Base-by-base conservation (phyloP, 2,888 invertebrate genomes). In the Monopis laevigella region DNA sequence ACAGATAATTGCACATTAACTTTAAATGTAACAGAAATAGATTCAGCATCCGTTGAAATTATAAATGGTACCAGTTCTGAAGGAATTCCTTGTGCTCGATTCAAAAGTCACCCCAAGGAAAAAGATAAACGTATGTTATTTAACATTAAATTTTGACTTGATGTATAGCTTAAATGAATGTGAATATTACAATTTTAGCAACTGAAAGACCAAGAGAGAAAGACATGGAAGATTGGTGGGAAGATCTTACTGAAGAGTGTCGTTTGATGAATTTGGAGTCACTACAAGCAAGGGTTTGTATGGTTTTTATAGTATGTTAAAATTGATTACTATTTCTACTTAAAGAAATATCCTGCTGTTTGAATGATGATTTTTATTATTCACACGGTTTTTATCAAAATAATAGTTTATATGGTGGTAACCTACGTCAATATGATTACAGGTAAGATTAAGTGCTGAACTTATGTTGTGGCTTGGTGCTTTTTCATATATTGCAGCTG, bases 401-500 rank as follows among this genome's bases (percentile, higher is more conserved):
- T n/a, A n/a, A n/a, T n/a, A n/a, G n/a, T n/a, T n/a, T n/a, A n/a
- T n/a, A n/a, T n/a, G n/a, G n/a, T n/a, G n/a, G n/a, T n/a, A n/a
- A n/a, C n/a, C n/a, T n/a, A n/a, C n/a, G n/a, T n/a, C n/a, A n/a
- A n/a, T 32, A 4, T 29, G 7, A n/a, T 34, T 26, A 11, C 55
- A 86, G 83, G 78, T 92, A 14, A 84, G 96, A 46, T 82, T 95
- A 50, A 74, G 83, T 11, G 86, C 93, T 5, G 98, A 98, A 69
- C 62, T 91, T 3, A 62, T 89, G 1, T 86, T 95, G 53, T 87
- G 93, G 61, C 57, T 92, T 4, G 96, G 96, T 2, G 92, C 96
- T 0, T 81, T 93, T 39, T 78, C 91, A 1, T 97, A 96, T 62
- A 85, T 98, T 19, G 80, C 89, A 1, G 88, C 94, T 0, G 95